Evolutionary conservation across 2,797 vertebrate species (phyloP).

Genomic region (Sciaenops ocellatus): DNA sequence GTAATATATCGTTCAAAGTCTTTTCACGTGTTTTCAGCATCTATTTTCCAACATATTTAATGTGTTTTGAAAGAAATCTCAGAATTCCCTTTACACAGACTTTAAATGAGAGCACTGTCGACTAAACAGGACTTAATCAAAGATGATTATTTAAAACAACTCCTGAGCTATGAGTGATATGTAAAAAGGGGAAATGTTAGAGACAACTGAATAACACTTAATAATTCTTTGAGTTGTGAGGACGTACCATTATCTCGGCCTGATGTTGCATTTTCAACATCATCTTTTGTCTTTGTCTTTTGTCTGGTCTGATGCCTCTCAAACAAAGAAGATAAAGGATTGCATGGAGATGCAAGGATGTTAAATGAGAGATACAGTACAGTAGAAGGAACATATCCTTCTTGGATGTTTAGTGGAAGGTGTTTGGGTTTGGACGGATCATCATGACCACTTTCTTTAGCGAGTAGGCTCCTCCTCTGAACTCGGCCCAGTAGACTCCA

Average conservation of each 20-base stretch:
- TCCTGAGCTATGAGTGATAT: slow-evolving; percentile 58
- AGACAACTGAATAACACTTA: slow-evolving; percentile 28
- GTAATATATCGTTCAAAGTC: no score
- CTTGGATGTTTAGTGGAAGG: slow-evolving; percentile 89
- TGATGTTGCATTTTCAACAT: slow-evolving; percentile 71
- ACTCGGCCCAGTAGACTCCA: slow-evolving; percentile 99
- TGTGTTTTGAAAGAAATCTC: no score
- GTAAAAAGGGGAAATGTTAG: slow-evolving; percentile 24
- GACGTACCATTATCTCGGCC: slow-evolving; percentile 27
- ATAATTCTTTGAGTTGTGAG: slow-evolving; percentile 12
- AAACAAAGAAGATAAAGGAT: not conserved
- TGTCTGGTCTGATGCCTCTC: slow-evolving; percentile 17
- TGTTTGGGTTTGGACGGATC: slow-evolving; percentile 99
- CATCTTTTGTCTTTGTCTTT: slow-evolving; percentile 33
- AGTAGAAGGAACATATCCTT: slow-evolving; percentile 9
- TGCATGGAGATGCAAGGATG: slow-evolving; percentile 10
- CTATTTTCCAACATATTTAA: no score
- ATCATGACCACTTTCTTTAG: slow-evolving; percentile 93
- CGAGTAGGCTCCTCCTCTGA: slow-evolving; percentile 97
- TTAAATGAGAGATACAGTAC: slow-evolving; percentile 40
- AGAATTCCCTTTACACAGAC: no score
- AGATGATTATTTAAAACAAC: slow-evolving; percentile 47
- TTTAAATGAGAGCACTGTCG: slow-evolving; percentile 31
- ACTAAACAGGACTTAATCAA: slow-evolving; percentile 25
- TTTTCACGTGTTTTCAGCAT: no score